Evolutionary conservation across 2,113 vertebrate species (phyloP).

Genomic region (Microcebus griseorufus): DNA sequence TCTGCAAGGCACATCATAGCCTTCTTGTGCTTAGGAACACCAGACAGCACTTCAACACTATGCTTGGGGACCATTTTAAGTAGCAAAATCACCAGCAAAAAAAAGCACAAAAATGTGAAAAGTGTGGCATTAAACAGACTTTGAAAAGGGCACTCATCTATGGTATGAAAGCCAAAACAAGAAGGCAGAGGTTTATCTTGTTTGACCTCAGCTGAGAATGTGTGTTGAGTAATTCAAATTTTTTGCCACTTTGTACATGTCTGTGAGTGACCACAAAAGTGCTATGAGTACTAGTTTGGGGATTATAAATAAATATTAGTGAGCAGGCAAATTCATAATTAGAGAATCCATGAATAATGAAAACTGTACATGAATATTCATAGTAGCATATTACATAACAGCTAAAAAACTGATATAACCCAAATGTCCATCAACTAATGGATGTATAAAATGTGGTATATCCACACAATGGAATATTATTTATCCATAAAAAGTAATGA

Average conservation of each 20-base stretch:
- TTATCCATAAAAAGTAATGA: neutral
- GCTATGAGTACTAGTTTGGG: neutral
- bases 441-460: neutral
- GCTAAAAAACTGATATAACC: neutral
- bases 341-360: neutral
- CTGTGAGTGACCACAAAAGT: neutral
- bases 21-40: neutral
- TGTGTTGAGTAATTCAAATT: neutral
- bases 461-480: neutral
- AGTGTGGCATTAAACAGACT: neutral
- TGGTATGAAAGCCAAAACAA: slow-evolving; percentile 6
- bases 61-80: neutral
- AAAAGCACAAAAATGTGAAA: slow-evolving; percentile 23
- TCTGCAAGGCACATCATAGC: neutral
- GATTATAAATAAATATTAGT: slow-evolving; percentile 18
- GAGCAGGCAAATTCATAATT: slow-evolving; percentile 22
- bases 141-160: neutral
- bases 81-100: neutral
- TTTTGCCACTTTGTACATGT: neutral
- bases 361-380: neutral
- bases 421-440: neutral
- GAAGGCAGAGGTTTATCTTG: neutral
- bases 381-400: neutral
- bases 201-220: neutral
- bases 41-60: neutral